phyloP scores from a whole-genome alignment of 1,140 invertebrate genomes.

The Physella acuta region DNA sequence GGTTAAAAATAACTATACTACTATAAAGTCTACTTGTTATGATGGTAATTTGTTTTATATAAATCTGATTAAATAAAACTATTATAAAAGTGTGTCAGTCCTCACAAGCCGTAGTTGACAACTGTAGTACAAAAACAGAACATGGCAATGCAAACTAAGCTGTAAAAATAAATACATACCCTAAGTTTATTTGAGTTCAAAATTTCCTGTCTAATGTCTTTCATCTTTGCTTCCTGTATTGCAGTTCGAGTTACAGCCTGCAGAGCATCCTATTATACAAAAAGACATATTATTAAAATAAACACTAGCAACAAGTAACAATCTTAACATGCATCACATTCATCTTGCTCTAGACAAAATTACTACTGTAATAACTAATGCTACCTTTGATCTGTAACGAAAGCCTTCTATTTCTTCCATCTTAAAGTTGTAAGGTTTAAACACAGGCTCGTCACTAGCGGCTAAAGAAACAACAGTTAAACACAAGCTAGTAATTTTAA shows the following conservation, averaged over 20 bases:
- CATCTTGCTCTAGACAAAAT: too few relatives aligned
- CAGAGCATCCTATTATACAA: slow-evolving; percentile 76
- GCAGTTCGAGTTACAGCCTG: slow-evolving; percentile 88
- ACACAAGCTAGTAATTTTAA: too few relatives aligned
- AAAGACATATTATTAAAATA: not conserved
- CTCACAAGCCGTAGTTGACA: too few relatives aligned
- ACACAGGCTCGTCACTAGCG: slow-evolving; percentile 48
- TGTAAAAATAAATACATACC: slow-evolving; percentile 60
- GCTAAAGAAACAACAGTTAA: slow-evolving; percentile 29
- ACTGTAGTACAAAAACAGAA: too few relatives aligned
- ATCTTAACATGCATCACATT: not conserved
- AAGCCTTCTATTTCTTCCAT: slow-evolving; percentile 95
- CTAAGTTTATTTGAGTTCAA: slow-evolving; percentile 91
- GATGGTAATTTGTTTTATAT: too few relatives aligned
- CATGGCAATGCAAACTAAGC: too few relatives aligned
- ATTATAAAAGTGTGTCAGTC: too few relatives aligned
- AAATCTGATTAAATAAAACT: too few relatives aligned
- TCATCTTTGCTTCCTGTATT: slow-evolving; percentile 86
- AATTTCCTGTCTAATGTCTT: slow-evolving; percentile 94
- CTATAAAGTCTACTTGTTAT: too few relatives aligned
- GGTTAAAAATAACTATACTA: too few relatives aligned
- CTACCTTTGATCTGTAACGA: slow-evolving; percentile 76
- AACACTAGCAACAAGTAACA: not conserved
- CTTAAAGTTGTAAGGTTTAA: slow-evolving; percentile 88
- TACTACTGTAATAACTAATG: not conserved